Evolutionary conservation across 2,113 vertebrate genomes (phyloP), one percentile per base, ranked within the genome.

Genomic region (Casuarius casuarius): DNA sequence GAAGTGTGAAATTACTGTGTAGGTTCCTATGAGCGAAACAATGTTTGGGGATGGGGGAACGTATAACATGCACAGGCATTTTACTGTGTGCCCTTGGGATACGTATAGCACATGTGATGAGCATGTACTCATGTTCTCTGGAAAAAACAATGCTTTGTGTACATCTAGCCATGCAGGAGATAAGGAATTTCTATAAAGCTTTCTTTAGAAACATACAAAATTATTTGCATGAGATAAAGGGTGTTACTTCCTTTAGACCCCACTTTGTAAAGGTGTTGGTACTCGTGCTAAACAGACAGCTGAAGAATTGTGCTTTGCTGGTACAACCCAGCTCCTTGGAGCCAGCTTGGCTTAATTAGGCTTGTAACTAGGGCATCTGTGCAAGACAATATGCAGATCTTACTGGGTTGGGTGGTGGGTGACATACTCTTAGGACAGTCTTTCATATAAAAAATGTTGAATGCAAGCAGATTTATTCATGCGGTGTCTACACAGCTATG

Each of bases 401-500:
- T 8, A 17, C 25, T 68, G 1, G 0, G 44, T 79, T 61, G 10
- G 25, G 62, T 42, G 44, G 51, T 31, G 67, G 49, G 4, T 75
- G 77, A 63, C 23, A 4, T 26, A n/a, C 12, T 33, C 38, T 49
- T 38, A 48, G 52, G 61, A 20, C 25, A 75, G 38, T 70, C 42
- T 54, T 77, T 42, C 31, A 40, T 9, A 48, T 72, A 12, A 78
- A 74, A 29, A 26, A 15, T 1, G 6, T 4, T 13, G 35, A 75
- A n/a, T 22, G 4, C 15, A 9, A 73, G 16, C 19, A 21, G 35
- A 8, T 62, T 38, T 51, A 29, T 49, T 31, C 12, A 4, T 12
- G 26, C 13, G 9, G 31, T 61, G 33, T 23, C 49, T 8, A 3
- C 9, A 3, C 61, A 52, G 61, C 35, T 16, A 10, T 0, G 11